Base-by-base conservation (phyloP, 1,140 invertebrate genomes). In the Hyles vespertilio region DNA sequence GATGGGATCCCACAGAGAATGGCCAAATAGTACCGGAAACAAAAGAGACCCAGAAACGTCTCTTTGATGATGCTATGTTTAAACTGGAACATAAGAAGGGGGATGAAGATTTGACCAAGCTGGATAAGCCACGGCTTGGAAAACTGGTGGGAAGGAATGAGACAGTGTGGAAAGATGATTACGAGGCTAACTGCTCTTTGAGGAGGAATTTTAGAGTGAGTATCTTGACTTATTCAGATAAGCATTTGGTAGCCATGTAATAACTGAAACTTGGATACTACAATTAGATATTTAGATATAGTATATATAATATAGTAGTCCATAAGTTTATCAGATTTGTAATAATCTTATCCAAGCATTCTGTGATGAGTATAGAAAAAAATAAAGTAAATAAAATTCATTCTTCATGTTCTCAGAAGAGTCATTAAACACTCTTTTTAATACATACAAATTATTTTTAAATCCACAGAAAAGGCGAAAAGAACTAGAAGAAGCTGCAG, bases 1-100 rank as follows among this genome's bases (percentile, higher is more conserved):
- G 98, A 70, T 99, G 98, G 98, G 98, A 99, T 91, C 97, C 98
- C 0, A 94, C 93, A 51, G 94, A 98, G 74, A 99, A 99, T 92
- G 98, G 97, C 59, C 98, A 99, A 85, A 93, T 97, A 67, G 95
- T 97, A 1, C 94, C 96, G 1, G 95, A 97, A 83, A 97, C 96
- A 5, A 98, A 98, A 83, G 94, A 95, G 82, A 94, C 94, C 5
- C 96, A 95, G 57, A 95, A 95, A 70, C 93, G 95, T 71, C 84
- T 99, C 32, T 96, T 95, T 69, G 95, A 96, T 74, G 97, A 99
- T 93, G 93, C 98, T 22, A 99, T 99, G 98, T 99, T 95, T 81
- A 97, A 94, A 87, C 89, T 99, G 60, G 98, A 99, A 84, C 98
- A 99, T 90, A 94, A 95, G 44, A 92, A 92, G 8, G 93, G 95